Evolutionary conservation across 2,113 vertebrate genomes (phyloP).

Genomic region (Copsychus sechellarum): DNA sequence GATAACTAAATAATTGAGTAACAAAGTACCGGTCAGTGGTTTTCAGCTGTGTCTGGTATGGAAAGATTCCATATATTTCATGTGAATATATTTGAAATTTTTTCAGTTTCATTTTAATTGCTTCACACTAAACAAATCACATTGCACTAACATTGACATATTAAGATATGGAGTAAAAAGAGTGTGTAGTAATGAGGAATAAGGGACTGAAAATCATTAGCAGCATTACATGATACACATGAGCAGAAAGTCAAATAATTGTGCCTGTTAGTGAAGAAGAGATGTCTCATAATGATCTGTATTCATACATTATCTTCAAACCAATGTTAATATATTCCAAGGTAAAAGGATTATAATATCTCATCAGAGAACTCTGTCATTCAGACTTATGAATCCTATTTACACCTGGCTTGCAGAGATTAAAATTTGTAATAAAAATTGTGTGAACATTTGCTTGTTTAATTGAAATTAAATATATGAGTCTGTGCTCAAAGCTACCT

Average conservation of each 20-base stretch:
- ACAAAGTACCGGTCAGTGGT: neutral
- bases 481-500: neutral
- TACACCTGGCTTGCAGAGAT: neutral
- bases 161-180: neutral
- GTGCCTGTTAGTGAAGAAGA: neutral
- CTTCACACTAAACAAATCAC: neutral
- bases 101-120: neutral
- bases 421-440: neutral
- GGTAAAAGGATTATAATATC: neutral
- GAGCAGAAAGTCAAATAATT: neutral
- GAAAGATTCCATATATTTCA: neutral
- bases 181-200: neutral
- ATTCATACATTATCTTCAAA: neutral
- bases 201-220: neutral
- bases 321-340: neutral
- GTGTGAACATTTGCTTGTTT: neutral
- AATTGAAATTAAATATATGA: neutral
- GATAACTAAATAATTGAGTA: neutral
- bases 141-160: neutral
- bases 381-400: neutral
- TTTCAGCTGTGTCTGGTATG: neutral
- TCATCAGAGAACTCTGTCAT: neutral
- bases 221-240: neutral
- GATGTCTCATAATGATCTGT: neutral
- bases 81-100: neutral